Conservation (phyloP, 1,140 invertebrate species). For the Psilanteris sp. region DNA sequence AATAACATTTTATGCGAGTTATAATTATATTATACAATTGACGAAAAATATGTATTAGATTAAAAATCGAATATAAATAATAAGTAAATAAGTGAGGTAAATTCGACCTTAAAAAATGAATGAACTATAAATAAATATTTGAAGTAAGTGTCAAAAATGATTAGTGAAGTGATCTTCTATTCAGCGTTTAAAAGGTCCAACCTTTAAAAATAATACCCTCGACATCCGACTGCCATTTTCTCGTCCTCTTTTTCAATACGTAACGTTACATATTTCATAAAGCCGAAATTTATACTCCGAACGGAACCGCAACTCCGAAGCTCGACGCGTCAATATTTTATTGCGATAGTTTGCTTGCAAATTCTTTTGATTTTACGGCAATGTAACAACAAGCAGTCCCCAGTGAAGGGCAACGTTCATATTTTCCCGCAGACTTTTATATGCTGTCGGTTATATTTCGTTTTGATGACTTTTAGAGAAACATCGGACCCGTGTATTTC, state of each 20-base stretch:
- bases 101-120: too few species aligned
- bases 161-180: too few species aligned
- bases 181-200: too few species aligned
- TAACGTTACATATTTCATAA: constrained; percentile 27
- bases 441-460: constrained; percentile 27
- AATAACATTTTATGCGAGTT: too few species aligned
- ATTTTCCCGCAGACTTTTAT: constrained; percentile 3
- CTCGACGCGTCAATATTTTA: constrained; percentile 70
- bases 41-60: too few species aligned
- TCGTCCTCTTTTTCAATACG: constrained; percentile 12
- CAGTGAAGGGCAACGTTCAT: constrained; percentile 47
- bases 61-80: too few species aligned
- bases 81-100: too few species aligned
- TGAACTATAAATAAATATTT: too few species aligned
- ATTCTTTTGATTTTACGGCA: constrained; percentile 76
- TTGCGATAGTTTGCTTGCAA: constrained; percentile 71
- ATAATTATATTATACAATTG: too few species aligned
- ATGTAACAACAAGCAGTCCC: constrained; percentile 70
- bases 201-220: too few species aligned
- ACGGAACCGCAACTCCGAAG: constrained; percentile 18
- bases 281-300: constrained; percentile 44
- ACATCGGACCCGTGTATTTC: constrained; percentile 9
- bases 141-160: too few species aligned
- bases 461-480: constrained; percentile 34
- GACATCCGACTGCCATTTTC: neutral